These are phyloP conservation scores for Peromyscus nudipes DNA, from an alignment of 2,797 vertebrate species.

Conservation along the genomic window DNA sequence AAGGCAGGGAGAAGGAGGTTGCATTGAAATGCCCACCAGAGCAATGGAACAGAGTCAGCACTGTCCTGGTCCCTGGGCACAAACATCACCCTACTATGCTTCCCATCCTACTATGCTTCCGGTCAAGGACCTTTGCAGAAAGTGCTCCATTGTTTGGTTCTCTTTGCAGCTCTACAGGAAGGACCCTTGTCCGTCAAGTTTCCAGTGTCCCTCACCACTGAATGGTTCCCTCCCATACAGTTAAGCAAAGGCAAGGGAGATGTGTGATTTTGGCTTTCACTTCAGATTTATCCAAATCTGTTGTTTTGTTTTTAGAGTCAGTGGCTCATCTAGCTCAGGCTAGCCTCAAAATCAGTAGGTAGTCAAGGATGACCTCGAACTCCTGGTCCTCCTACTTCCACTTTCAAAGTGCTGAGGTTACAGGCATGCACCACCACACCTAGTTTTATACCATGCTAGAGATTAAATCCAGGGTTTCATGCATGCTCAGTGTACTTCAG, in stretches of 20 bases:
- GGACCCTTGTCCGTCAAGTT: background rate
- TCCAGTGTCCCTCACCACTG: background rate
- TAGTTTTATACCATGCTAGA: background rate
- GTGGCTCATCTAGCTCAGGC: background rate
- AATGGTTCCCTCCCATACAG: background rate
- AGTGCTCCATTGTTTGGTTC: background rate
- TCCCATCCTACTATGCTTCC: background rate
- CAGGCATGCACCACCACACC: background rate
- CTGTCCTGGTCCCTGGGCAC: background rate
- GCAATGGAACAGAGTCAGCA: background rate
- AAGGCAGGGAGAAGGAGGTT: background rate
- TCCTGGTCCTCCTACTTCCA: background rate
- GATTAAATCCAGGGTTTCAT: background rate
- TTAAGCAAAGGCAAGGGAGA: background rate
- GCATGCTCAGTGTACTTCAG: background rate
- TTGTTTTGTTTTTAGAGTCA: background rate
- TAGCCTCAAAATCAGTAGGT: background rate
- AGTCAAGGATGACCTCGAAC: background rate
- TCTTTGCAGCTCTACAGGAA: background rate
- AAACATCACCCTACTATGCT: background rate
- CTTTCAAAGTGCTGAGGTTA: background rate
- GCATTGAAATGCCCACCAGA: slow-evolving; percentile 53
- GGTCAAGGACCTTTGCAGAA: background rate
- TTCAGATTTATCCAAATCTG: background rate
- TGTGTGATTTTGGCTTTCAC: background rate